These are phyloP conservation scores for Macrophya annulata DNA, from an alignment of 2,888 invertebrate species.

Conservation along the genomic window DNA sequence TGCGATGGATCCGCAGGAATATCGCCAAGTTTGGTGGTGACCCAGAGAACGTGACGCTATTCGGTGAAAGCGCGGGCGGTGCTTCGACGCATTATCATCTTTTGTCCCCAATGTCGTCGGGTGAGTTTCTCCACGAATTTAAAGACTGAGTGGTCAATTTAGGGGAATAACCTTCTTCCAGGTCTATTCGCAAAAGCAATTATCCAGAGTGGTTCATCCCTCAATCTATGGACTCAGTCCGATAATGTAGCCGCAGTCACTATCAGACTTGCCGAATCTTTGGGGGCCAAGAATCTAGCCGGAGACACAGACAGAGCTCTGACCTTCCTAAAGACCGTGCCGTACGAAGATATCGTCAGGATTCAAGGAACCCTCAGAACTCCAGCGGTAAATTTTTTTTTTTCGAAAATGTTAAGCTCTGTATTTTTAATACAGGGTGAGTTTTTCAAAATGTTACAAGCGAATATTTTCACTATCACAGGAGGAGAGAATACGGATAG, in stretches of 20 bases:
- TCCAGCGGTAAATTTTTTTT: not conserved
- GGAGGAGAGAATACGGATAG: not conserved
- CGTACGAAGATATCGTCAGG: constrained; percentile 37
- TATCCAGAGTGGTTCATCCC: constrained; percentile 75
- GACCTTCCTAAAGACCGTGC: constrained; percentile 14
- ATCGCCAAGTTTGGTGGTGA: constrained; percentile 80
- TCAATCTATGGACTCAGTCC: constrained; percentile 72
- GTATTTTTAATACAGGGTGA: not conserved
- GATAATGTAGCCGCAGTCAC: not conserved
- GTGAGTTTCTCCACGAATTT: constrained; percentile 74
- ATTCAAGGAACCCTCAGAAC: not conserved
- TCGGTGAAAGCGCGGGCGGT: constrained; percentile 80
- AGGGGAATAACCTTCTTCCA: constrained; percentile 35
- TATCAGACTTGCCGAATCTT: constrained; percentile 23
- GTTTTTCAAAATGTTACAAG: not conserved
- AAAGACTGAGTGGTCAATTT: not conserved
- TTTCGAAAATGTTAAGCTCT: not conserved
- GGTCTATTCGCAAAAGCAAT: constrained; percentile 79
- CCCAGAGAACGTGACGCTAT: constrained; percentile 80
- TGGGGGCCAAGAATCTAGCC: not conserved
- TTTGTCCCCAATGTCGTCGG: constrained; percentile 80
- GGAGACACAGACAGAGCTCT: not conserved
- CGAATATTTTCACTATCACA: not conserved
- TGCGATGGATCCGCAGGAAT: constrained; percentile 80
- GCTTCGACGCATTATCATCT: constrained; percentile 80